Evolutionary conservation across 2,113 vertebrate species (phyloP), one percentile per base, ranked within the genome.

Genomic region (Neogobius melanostomus): DNA sequence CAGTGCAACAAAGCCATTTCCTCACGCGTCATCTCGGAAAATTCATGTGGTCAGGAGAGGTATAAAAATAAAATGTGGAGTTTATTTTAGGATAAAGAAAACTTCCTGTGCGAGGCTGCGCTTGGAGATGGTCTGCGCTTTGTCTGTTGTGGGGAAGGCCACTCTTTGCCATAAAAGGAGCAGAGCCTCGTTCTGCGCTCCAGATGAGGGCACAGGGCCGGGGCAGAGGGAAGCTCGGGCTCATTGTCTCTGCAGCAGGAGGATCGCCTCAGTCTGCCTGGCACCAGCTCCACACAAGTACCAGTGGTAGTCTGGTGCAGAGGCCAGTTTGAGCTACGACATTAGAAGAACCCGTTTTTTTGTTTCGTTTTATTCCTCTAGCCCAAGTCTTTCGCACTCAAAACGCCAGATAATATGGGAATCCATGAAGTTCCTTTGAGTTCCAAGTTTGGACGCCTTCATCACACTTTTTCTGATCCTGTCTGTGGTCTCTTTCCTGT

Each of bases 161-260:
- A 80, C 61, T 72, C 77, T 80, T 88, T 74, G 82, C 90, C 88
- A 90, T 91, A 90, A 90, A 90, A 91, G 90, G 90, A 88, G 83
- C 75, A 79, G 84, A 83, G 76, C 47, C 63, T 74, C 70, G 36
- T 84, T 83, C 75, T 70, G 69, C 65, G 73, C 61, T 69, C 84
- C 77, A 81, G 71, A 87, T 78, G 77, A 68, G 72, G 80, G 81
- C 79, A 80, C 53, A 81, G 77, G 77, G 57, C 75, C 70, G 28
- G 62, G 74, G 78, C 12, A 17, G 52, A 84, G 80, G 75, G 65
- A 78, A 36, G 75, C 50, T 72, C 72, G 77, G 72, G 66, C 72
- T 75, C 67, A 45, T 73, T n/a, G 74, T 70, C 74, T 67, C 64
- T 4, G 11, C 68, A 47, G 54, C 5, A 42, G 52, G 69, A 47